Conservation (phyloP, 2,797 vertebrate species). For the Etheostoma perlongum region DNA sequence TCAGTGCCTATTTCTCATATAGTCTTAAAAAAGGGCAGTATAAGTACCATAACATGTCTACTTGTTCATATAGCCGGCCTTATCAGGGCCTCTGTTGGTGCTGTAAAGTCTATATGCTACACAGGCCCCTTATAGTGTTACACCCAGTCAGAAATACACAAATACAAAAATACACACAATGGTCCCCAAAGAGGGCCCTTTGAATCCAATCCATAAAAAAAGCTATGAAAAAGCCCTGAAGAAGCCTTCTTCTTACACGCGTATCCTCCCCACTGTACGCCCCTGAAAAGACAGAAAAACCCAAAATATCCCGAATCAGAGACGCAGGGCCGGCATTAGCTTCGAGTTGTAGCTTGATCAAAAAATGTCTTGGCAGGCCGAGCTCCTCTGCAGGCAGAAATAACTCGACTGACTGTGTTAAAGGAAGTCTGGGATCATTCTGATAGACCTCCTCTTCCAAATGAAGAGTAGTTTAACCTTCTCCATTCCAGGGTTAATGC, state of each 20-base stretch:
- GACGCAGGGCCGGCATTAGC: neutral
- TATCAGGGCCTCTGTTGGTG: constrained; percentile 2
- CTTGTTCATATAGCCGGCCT: constrained; percentile 1
- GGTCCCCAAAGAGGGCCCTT: neutral
- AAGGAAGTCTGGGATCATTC: neutral
- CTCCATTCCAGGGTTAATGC: neutral
- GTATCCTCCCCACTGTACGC: neutral
- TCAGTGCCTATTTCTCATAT: constrained; percentile 32
- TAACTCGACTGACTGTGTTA: constrained; percentile 1
- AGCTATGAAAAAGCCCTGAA: constrained; percentile 27
- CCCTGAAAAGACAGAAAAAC: constrained; percentile 17
- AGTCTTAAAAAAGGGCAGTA: neutral
- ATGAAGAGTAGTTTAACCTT: neutral
- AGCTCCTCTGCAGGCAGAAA: constrained; percentile 47
- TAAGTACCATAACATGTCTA: constrained; percentile 20
- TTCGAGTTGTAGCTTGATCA: constrained; percentile 39
- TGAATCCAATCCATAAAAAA: constrained; percentile 33
- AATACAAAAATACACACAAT: constrained; percentile 16
- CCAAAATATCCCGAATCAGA: constrained; percentile 41
- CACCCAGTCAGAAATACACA: constrained; percentile 33
- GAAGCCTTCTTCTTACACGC: constrained; percentile 5
- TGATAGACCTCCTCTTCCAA: neutral
- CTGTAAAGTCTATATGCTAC: constrained; percentile 9
- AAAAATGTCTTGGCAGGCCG: constrained; percentile 11
- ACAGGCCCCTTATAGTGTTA: constrained; percentile 28